Percentiles rank a stretch among this genome's conserved stretches.
phyloP scores from a whole-genome alignment of 2,113 vertebrate species.

The Proterorhinus semilunaris region DNA sequence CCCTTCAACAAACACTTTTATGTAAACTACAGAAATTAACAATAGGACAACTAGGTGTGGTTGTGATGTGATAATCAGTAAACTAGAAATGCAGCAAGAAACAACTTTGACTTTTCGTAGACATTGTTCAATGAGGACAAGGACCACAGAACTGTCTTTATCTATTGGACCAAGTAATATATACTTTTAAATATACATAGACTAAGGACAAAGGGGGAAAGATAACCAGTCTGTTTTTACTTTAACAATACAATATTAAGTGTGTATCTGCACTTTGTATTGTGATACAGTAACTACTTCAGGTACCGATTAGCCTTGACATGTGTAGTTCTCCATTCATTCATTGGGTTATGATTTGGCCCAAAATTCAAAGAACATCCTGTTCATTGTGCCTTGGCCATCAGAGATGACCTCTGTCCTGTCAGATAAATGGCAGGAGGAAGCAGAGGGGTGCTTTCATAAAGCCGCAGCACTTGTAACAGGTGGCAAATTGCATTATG shows the following conservation, averaged over 20 bases:
- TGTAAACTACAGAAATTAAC: too few species aligned
- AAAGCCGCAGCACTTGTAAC: conserved; percentile 75
- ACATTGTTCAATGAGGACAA: too few species aligned
- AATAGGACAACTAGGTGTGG: neutral
- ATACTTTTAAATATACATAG: too few species aligned
- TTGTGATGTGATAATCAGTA: neutral
- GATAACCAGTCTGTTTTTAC: too few species aligned
- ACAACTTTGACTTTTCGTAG: too few species aligned
- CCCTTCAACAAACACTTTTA: neutral
- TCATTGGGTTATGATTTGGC: conserved; percentile 57
- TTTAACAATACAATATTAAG: too few species aligned
- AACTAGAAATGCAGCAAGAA: neutral
- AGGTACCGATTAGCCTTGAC: neutral
- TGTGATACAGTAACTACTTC: neutral
- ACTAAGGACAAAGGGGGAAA: too few species aligned
- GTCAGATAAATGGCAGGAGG: conserved; percentile 71
- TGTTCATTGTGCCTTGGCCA: conserved; percentile 51
- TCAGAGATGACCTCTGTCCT: conserved; percentile 68
- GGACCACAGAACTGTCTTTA: too few species aligned
- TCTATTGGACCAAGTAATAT: too few species aligned
- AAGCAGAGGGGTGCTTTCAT: conserved; percentile 71
- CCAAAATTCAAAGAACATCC: conserved; percentile 57
- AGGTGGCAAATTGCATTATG: conserved; percentile 77
- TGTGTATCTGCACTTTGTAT: neutral
- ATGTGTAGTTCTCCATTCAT: neutral